phyloP scores from a whole-genome alignment of 2,113 vertebrate species.

The Ameiurus melas region DNA sequence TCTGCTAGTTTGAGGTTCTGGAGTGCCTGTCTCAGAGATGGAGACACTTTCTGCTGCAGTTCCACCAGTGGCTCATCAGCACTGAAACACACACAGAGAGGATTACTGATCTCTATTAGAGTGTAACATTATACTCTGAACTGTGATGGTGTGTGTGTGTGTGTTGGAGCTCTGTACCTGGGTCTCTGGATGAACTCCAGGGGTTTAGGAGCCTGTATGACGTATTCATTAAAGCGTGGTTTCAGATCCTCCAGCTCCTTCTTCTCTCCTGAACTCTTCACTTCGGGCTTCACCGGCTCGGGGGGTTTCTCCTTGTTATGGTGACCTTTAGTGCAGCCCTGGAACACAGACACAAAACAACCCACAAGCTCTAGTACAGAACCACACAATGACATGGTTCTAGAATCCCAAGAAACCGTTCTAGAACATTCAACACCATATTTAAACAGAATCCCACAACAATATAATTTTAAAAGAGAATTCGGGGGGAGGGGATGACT shows the following conservation, averaged over 20 bases:
- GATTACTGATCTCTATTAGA: not conserved
- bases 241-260: slow-evolving; percentile 82
- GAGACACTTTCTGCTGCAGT: slow-evolving; percentile 79
- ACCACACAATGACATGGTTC: not conserved
- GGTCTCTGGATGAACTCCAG: slow-evolving; percentile 87
- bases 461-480: no score
- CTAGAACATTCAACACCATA: not conserved
- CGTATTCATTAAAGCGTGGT: slow-evolving; percentile 86
- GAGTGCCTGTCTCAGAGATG: slow-evolving; percentile 80
- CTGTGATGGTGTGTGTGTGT: not conserved
- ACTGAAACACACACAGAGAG: slow-evolving; percentile 60
- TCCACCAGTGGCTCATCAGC: slow-evolving; percentile 80
- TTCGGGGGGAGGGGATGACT: no score
- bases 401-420: not conserved
- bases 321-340: slow-evolving; percentile 93
- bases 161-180: slow-evolving; percentile 73
- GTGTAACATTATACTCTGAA: not conserved
- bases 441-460: not conserved
- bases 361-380: not conserved
- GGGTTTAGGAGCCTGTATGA: slow-evolving; percentile 91
- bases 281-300: slow-evolving; percentile 90
- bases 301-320: slow-evolving; percentile 93
- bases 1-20: slow-evolving; percentile 79
- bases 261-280: slow-evolving; percentile 83
- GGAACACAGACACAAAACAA: not conserved